phyloP scores from a whole-genome alignment of 2,113 vertebrate genomes.

The Aramus guarauna region DNA sequence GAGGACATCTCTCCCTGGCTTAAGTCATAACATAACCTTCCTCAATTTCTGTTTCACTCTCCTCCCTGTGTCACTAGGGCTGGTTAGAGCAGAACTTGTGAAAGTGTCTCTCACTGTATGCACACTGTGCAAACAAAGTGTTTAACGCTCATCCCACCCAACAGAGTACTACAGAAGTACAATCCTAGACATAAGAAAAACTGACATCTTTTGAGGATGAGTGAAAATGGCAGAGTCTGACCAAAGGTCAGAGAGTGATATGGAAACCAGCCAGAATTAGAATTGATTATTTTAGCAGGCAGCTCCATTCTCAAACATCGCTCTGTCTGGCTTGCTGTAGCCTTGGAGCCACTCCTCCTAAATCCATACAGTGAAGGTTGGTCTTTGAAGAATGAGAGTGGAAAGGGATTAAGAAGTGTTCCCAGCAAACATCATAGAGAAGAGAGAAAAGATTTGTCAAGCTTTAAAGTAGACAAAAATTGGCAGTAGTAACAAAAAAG shows the following conservation, averaged over 20 bases:
- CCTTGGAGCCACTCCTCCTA: not conserved
- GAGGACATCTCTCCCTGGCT: not conserved
- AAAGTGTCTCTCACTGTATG: not conserved
- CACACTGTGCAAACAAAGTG: not conserved
- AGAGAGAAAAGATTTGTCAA: slow-evolving; percentile 11
- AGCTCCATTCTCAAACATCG: not conserved
- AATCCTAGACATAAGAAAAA: not conserved
- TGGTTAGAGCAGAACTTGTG: not conserved
- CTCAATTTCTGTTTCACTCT: not conserved
- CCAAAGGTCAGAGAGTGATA: not conserved
- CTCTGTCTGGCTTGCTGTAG: not conserved
- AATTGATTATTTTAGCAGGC: not conserved
- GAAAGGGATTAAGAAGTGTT: not conserved
- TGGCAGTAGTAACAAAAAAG: slow-evolving; percentile 34
- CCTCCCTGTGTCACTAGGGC: no score
- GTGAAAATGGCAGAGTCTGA: not conserved
- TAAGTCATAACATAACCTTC: not conserved
- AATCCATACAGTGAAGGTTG: not conserved
- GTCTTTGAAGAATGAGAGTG: not conserved
- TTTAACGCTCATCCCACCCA: not conserved
- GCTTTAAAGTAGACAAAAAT: slow-evolving; percentile 31
- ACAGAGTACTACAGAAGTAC: not conserved
- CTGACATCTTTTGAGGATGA: not conserved
- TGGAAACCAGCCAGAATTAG: not conserved
- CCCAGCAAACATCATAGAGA: not conserved